Percentiles rank a stretch among this genome's conserved stretches.
These are phyloP conservation scores for Linurgus olivaceus DNA, from an alignment of 2,797 vertebrate genomes.

Conservation along the genomic window DNA sequence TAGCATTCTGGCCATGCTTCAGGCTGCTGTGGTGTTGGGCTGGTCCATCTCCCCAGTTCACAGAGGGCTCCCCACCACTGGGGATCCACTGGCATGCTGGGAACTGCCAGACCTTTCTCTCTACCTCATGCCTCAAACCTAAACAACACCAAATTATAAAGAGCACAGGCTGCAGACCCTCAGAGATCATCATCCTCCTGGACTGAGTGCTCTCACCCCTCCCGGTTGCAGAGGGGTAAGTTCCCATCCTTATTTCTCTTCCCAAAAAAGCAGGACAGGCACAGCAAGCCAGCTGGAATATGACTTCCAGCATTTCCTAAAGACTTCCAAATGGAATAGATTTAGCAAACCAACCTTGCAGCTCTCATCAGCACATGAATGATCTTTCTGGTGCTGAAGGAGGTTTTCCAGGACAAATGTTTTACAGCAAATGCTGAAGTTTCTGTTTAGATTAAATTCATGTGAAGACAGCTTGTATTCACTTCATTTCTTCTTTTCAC, in stretches of 20 bases:
- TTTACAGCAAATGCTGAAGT: not conserved
- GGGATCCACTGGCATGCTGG: rapidly evolving
- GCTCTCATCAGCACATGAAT: not conserved
- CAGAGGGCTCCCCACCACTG: not conserved
- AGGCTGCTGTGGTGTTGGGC: not conserved
- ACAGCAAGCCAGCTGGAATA: not conserved
- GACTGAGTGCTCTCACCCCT: not conserved
- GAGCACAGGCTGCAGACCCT: not conserved
- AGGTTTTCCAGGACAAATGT: not conserved
- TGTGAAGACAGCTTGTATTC: not conserved
- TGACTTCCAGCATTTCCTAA: not conserved
- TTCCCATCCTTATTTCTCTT: not conserved
- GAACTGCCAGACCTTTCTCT: not conserved
- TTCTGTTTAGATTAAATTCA: not conserved
- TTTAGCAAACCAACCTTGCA: not conserved
- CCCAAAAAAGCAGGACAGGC: not conserved
- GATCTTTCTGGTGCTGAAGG: not conserved
- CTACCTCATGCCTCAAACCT: not conserved
- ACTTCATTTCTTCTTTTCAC: not conserved
- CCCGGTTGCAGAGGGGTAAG: not conserved
- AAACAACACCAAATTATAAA: not conserved
- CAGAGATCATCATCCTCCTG: too few species aligned
- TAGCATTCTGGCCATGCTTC: not conserved
- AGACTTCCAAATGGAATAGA: not conserved
- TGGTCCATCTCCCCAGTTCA: not conserved